phyloP scores from a whole-genome alignment of 1,140 invertebrate genomes.

The Drosophila baimaii region DNA sequence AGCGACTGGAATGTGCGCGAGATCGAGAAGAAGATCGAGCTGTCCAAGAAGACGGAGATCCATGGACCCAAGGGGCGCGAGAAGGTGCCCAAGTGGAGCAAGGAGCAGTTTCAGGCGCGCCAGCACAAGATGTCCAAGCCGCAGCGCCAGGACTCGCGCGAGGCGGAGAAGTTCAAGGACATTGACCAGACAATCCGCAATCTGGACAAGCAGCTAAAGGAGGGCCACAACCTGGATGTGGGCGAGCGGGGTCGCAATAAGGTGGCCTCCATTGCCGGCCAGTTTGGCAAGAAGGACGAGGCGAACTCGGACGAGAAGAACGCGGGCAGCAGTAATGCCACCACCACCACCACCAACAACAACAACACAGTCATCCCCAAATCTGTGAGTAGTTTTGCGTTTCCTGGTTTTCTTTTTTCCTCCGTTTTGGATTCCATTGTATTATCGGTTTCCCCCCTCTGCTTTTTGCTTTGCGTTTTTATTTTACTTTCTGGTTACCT shows the following conservation, averaged over 20 bases:
- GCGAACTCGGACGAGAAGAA: conserved; percentile 85
- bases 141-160: conserved; percentile 86
- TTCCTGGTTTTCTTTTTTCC: conserved; percentile 24
- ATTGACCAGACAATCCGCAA: conserved; percentile 93
- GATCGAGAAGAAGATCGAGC: conserved; percentile 95
- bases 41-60: conserved; percentile 88
- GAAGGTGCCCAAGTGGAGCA: conserved; percentile 95
- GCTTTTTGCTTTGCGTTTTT: conserved; percentile 22
- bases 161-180: conserved; percentile 87
- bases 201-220: conserved; percentile 92
- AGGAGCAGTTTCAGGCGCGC: conserved; percentile 93
- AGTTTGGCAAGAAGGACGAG: conserved; percentile 89
- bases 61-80: conserved; percentile 88
- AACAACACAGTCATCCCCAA: conserved; percentile 85
- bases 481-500: background rate
- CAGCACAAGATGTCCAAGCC: conserved; percentile 91
- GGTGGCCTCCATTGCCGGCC: conserved; percentile 94
- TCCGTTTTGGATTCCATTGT: conserved; percentile 36
- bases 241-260: conserved; percentile 91
- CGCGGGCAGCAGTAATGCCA: conserved; percentile 64
- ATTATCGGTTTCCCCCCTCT: conserved; percentile 7
- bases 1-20: conserved; percentile 96
- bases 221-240: conserved; percentile 89
- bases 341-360: conserved; percentile 56
- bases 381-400: conserved; percentile 86